Evolutionary conservation across 1,140 invertebrate genomes (phyloP).

Genomic region (Drosophila tristis): DNA sequence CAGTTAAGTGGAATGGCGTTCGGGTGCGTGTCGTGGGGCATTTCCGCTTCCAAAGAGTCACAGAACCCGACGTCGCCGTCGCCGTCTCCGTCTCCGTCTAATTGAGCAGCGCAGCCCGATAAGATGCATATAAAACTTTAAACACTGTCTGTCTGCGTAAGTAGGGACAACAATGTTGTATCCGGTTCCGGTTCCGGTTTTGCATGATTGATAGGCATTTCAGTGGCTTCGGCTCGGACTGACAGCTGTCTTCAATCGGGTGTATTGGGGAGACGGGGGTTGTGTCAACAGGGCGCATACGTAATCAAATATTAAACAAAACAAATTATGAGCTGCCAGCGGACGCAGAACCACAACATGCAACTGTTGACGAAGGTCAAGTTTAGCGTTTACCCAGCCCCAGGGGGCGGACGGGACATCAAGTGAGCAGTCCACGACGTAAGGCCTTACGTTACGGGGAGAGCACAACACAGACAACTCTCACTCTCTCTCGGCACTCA

Average conservation of each 20-base stretch:
- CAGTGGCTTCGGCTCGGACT: slow-evolving; percentile 4
- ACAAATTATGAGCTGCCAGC: slow-evolving; percentile 36
- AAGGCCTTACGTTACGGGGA: slow-evolving; percentile 46
- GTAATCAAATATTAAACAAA: slow-evolving; percentile 44
- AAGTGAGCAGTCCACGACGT: slow-evolving; percentile 45
- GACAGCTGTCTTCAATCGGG: slow-evolving; percentile 24
- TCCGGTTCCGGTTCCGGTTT: slow-evolving; percentile 45
- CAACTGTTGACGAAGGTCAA: slow-evolving; percentile 77
- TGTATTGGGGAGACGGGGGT: slow-evolving; percentile 1
- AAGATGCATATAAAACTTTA: slow-evolving; percentile 33
- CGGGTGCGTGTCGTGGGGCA: slow-evolving; percentile 11
- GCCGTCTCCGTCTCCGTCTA: slow-evolving; percentile 20
- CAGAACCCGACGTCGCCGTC: neutral
- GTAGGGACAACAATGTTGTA: slow-evolving; percentile 29
- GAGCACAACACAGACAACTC: slow-evolving; percentile 1
- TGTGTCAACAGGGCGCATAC: slow-evolving; percentile 37
- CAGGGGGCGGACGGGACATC: slow-evolving; percentile 17
- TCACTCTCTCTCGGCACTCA: neutral
- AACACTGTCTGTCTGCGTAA: slow-evolving; percentile 3
- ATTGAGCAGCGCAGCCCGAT: slow-evolving; percentile 39
- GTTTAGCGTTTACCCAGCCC: slow-evolving; percentile 55
- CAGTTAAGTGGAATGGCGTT: slow-evolving; percentile 7
- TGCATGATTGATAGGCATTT: slow-evolving; percentile 61
- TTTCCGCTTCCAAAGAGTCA: slow-evolving; percentile 10
- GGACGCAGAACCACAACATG: slow-evolving; percentile 22